These are phyloP conservation scores for Neosilurus hyrtlii DNA, from an alignment of 2,797 vertebrate genomes.

Conservation along the genomic window DNA sequence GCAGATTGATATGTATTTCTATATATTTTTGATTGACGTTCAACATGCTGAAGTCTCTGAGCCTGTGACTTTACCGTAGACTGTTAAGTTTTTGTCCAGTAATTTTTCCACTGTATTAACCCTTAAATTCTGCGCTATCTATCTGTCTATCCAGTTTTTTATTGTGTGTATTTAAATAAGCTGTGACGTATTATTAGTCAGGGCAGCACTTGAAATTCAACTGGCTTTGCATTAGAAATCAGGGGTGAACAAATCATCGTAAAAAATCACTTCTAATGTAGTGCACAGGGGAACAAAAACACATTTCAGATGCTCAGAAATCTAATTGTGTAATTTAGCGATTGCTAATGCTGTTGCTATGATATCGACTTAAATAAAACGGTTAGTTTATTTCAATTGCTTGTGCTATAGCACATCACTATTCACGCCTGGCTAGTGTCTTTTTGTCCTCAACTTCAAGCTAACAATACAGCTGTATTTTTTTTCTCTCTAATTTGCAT, in stretches of 20 bases:
- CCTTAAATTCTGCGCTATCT: background rate
- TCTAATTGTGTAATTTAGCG: too few relatives aligned
- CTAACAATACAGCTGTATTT: too few relatives aligned
- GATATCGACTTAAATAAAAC: too few relatives aligned
- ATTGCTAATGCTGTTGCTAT: too few relatives aligned
- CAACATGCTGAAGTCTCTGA: slow-evolving; percentile 35
- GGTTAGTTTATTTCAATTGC: too few relatives aligned
- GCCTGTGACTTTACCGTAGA: slow-evolving; percentile 61
- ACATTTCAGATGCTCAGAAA: too few relatives aligned
- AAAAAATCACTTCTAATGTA: background rate
- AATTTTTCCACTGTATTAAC: slow-evolving; percentile 38
- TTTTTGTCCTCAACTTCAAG: too few relatives aligned
- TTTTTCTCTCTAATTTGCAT: too few relatives aligned
- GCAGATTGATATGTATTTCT: slow-evolving; percentile 5
- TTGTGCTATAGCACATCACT: too few relatives aligned
- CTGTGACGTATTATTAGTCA: slow-evolving; percentile 14
- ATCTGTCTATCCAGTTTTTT: background rate
- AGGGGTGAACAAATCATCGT: slow-evolving; percentile 20
- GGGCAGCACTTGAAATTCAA: slow-evolving; percentile 10
- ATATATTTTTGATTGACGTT: slow-evolving; percentile 23
- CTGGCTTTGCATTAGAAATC: background rate
- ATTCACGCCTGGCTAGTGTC: too few relatives aligned
- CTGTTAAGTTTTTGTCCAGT: slow-evolving; percentile 35
- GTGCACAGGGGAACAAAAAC: background rate
- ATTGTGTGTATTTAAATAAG: slow-evolving; percentile 7